A percentile compares a stretch with the other conserved stretches of the same genome.
Evolutionary conservation across 2,797 vertebrate genomes (phyloP).

Genomic region (Sarcoramphus papa): DNA sequence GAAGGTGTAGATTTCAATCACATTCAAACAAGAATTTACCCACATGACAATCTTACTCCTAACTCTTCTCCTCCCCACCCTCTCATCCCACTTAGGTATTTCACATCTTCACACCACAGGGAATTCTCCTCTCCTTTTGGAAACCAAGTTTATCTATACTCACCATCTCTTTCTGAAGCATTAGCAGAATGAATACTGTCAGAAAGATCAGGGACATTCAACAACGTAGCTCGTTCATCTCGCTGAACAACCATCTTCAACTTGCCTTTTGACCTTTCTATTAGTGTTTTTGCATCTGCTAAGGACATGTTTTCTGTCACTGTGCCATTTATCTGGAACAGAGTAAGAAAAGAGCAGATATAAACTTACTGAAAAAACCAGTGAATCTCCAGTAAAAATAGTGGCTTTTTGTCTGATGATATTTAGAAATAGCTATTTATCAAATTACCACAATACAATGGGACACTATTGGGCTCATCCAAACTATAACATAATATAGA

Average conservation of each 20-base stretch:
- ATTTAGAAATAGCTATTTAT: background rate
- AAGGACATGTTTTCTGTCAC: constrained; percentile 99
- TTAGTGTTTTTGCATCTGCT: constrained; percentile 97
- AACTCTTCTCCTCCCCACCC: background rate
- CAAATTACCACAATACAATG: background rate
- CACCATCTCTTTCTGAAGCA: constrained; percentile 96
- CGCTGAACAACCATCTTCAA: constrained; percentile 99
- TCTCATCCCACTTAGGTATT: background rate
- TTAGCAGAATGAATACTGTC: constrained; percentile 98
- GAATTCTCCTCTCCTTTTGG: background rate
- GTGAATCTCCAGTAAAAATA: background rate
- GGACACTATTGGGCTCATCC: background rate
- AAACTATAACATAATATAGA: background rate
- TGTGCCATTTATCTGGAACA: constrained; percentile 94
- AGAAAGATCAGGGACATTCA: constrained; percentile 97
- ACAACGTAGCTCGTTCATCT: constrained; percentile 91
- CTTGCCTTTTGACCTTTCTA: constrained; percentile 98
- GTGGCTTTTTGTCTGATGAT: background rate
- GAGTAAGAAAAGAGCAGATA: constrained; percentile 11
- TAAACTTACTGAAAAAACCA: background rate
- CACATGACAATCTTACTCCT: background rate
- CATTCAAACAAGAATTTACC: background rate
- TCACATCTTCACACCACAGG: background rate
- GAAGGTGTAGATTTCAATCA: background rate
- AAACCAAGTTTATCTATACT: constrained; percentile 33